phyloP scores from a whole-genome alignment of 2,888 invertebrate genomes.

The Iphiclides podalirius region DNA sequence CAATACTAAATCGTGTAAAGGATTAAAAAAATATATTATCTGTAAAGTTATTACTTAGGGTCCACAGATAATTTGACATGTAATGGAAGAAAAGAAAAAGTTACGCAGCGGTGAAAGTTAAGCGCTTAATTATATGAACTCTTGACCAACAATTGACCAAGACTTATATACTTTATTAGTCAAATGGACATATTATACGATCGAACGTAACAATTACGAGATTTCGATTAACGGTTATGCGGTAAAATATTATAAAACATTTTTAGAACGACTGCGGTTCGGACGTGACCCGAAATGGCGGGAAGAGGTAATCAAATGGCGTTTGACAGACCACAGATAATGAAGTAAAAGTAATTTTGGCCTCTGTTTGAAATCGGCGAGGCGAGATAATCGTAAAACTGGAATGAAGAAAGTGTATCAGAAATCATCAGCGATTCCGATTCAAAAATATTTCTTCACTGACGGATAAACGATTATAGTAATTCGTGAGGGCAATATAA shows the following conservation, averaged over 20 bases:
- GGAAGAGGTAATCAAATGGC: constrained; percentile 11
- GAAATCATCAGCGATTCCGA: constrained; percentile 4
- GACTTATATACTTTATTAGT: constrained; percentile 14
- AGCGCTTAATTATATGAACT: constrained; percentile 31
- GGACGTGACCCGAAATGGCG: constrained; percentile 1
- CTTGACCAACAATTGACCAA: constrained; percentile 33
- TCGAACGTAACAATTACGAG: not conserved
- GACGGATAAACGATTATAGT: no score
- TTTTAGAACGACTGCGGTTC: constrained; percentile 1
- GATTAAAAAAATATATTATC: not conserved
- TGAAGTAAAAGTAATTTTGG: constrained; percentile 24
- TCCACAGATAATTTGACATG: not conserved
- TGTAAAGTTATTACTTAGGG: not conserved
- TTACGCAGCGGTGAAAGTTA: constrained; percentile 32
- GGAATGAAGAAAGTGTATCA: constrained; percentile 21
- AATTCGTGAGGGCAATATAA: no score
- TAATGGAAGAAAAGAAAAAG: constrained; percentile 6
- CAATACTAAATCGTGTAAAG: no score
- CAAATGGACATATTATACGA: not conserved
- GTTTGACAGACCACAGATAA: constrained; percentile 19
- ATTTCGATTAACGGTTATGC: not conserved
- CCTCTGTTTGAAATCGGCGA: constrained; percentile 22
- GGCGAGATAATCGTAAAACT: constrained; percentile 14
- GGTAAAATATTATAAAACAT: not conserved
- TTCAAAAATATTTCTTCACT: not conserved